Conservation (phyloP, 1,140 invertebrate species). For the Ips typographus region DNA sequence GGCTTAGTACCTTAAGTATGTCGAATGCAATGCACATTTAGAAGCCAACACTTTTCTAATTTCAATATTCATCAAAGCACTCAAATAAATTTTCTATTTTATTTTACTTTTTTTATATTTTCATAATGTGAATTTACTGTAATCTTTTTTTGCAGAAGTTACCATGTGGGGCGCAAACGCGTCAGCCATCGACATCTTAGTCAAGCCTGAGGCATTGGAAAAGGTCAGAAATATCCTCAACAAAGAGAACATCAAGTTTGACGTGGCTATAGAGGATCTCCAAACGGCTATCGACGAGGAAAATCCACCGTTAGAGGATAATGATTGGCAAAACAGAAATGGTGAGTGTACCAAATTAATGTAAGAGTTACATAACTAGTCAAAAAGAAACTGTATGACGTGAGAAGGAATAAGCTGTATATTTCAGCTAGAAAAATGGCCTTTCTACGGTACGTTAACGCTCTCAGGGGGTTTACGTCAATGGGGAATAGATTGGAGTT, state of each 20-base stretch:
- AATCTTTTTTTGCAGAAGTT: conserved; percentile 57
- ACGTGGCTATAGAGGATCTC: conserved; percentile 71
- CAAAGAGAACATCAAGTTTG: conserved; percentile 61
- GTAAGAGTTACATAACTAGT: not conserved
- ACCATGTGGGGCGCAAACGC: conserved; percentile 70
- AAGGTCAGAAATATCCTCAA: conserved; percentile 58
- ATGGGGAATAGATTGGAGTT: conserved; percentile 57
- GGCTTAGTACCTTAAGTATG: too few species aligned
- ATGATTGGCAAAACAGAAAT: conserved; percentile 70
- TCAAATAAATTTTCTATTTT: not conserved
- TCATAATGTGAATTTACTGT: not conserved
- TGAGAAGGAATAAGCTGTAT: not conserved
- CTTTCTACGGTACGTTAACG: conserved; percentile 54
- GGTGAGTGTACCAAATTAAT: conserved; percentile 55
- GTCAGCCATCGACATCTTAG: conserved; percentile 65
- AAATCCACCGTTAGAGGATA: conserved; percentile 65
- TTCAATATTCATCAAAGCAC: not conserved
- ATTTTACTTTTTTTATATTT: not conserved
- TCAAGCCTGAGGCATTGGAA: conserved; percentile 59
- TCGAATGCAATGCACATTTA: too few species aligned
- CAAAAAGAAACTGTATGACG: not conserved
- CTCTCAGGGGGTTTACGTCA: conserved; percentile 58
- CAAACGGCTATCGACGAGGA: conserved; percentile 76
- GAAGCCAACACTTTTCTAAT: too few species aligned
- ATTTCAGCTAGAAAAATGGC: conserved; percentile 57